Conservation (phyloP, 2,113 vertebrate genomes). For the Oryzias melastigma region DNA sequence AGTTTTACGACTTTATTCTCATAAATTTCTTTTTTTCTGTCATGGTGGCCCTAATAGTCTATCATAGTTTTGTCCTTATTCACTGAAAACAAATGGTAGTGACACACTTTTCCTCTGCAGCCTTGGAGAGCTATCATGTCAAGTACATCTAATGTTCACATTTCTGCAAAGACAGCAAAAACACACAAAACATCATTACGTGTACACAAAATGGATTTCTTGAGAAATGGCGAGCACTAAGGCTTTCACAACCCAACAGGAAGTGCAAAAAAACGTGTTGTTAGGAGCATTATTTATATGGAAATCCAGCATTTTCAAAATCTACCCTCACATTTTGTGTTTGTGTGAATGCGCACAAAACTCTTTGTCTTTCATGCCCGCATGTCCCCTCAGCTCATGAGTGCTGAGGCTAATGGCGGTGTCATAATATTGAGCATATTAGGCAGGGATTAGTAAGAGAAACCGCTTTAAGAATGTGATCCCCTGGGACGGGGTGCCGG, state of each 20-base stretch:
- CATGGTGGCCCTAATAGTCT: too few species aligned
- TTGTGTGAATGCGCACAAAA: conserved; percentile 9
- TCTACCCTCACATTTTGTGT: not conserved
- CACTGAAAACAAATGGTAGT: not conserved
- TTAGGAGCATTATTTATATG: conserved; percentile 1
- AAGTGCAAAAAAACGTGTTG: conserved; percentile 3
- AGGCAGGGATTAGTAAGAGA: conserved; percentile 67
- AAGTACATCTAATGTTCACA: conserved; percentile 10
- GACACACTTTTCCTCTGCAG: conserved; percentile 8
- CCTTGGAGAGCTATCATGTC: not conserved
- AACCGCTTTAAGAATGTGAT: conserved; percentile 68
- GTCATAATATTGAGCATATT: conserved; percentile 72
- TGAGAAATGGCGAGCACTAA: not conserved
- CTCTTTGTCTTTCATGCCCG: not conserved
- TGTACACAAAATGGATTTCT: conserved; percentile 11
- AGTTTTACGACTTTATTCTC: too few species aligned
- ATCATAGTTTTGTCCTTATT: too few species aligned
- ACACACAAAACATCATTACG: conserved; percentile 5
- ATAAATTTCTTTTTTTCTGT: too few species aligned
- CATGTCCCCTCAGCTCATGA: conserved; percentile 22
- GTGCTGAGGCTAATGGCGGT: conserved; percentile 58
- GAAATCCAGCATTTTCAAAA: conserved; percentile 7
- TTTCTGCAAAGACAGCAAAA: conserved; percentile 17
- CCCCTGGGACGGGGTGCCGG: conserved; percentile 55
- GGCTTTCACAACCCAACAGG: not conserved